A percentile compares a stretch with the other conserved stretches of the same genome.
These are phyloP conservation scores for Platichthys flesus DNA, from an alignment of 2,113 vertebrate genomes.

Conservation along the genomic window DNA sequence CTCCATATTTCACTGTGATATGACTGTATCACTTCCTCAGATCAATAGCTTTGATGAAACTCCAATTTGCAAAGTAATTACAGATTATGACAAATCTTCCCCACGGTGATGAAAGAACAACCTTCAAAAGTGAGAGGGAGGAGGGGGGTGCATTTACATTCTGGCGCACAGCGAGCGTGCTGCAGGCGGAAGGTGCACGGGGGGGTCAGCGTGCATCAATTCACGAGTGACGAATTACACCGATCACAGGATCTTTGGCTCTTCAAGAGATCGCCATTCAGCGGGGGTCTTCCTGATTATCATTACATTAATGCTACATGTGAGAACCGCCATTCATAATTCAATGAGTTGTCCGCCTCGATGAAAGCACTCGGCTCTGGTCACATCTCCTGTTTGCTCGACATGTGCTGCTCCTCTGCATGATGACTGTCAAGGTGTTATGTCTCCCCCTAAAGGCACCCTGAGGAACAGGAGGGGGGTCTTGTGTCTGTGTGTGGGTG, in stretches of 20 bases:
- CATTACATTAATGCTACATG: constrained; percentile 55
- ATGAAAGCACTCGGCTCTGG: constrained; percentile 53
- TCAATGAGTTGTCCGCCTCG: constrained; percentile 56
- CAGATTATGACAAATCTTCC: constrained; percentile 23
- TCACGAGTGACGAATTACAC: constrained; percentile 31
- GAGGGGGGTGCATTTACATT: constrained; percentile 24
- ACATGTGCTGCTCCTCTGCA: constrained; percentile 30
- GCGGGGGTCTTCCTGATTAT: constrained; percentile 52
- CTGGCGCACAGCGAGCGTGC: constrained; percentile 25
- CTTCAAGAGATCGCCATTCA: constrained; percentile 59
- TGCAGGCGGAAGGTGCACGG: constrained; percentile 17
- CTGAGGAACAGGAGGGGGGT: constrained; percentile 46
- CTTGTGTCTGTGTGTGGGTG: no score
- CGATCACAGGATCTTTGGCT: constrained; percentile 17
- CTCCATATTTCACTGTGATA: constrained; percentile 13
- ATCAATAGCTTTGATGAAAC: constrained; percentile 38
- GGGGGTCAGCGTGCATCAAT: constrained; percentile 26
- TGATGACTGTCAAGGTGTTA: constrained; percentile 68
- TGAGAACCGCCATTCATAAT: constrained; percentile 54
- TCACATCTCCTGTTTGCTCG: constrained; percentile 48
- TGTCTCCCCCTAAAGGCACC: constrained; percentile 81
- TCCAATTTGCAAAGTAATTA: constrained; percentile 46
- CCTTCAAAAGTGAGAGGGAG: constrained; percentile 6
- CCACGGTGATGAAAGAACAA: background rate
- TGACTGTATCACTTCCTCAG: constrained; percentile 30